Base-by-base conservation (phyloP, 2,888 invertebrate species). In the Hermodice carunculata region DNA sequence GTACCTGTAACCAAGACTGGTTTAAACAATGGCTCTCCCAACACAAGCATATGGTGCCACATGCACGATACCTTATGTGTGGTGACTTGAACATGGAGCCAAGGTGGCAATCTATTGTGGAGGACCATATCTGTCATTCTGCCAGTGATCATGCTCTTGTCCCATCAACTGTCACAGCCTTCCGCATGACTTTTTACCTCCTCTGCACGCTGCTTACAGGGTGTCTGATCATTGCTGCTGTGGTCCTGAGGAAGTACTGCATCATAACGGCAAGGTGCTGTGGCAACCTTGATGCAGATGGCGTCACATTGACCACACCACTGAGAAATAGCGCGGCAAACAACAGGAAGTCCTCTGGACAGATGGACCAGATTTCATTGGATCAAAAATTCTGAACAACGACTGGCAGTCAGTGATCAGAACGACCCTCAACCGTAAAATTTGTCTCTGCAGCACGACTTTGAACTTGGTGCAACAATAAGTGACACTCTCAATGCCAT, bases 391-490 rank as follows among this genome's bases (percentile, higher is more conserved):
- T 32, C 31, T 17, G 17, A 44, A 24, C 44, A 31, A 22, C 28
- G 44, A 19, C 22, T 2, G 17, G 31, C 46, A 17, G 57, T 44
- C 32, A 29, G 8, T 8, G 6, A 17, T 17, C n/a, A n/a, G n/a
- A 4, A n/a, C 8, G 5, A 29, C 6, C 44, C 57, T 2, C 46
- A 28, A n/a, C n/a, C n/a, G n/a, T 32, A 11, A 22, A 6, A 42
- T 56, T 5, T 56, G 56, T 22, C 40, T 56, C 42, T 42, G 6
- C 26, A 31, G 29, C 28, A 46, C n/a, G 57, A 57, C 57, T 57
- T 57, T 34, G n/a, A 17, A 17, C 44, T 42, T 6, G 57, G 57
- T 29, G 57, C 40, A 11, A 8, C n/a, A n/a, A 57, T 57, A 37
- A 44, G 31, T 3, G 57, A 57, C n/a, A 57, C 43, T 19, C 22